phyloP scores from a whole-genome alignment of 2,888 invertebrate genomes.

The Leptura quadrifasciata region DNA sequence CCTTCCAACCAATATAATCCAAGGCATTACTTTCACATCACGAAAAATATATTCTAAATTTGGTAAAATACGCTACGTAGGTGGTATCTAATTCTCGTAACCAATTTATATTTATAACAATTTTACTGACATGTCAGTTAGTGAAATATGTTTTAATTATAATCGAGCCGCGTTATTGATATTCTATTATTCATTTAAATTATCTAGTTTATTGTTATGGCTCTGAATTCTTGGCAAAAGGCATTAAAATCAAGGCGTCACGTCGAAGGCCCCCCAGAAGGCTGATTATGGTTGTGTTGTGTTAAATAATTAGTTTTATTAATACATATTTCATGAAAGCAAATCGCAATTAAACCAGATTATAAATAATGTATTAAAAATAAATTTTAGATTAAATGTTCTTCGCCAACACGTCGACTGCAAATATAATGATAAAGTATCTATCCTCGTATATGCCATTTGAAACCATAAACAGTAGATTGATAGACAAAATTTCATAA shows the following conservation, averaged over 20 bases:
- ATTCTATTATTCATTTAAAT: slow-evolving; percentile 18
- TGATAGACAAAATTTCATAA: no score
- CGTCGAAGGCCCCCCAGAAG: neutral
- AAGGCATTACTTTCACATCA: no score
- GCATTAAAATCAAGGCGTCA: neutral
- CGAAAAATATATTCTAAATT: no score
- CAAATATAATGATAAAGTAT: no score
- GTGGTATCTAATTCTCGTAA: no score
- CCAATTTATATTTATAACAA: neutral
- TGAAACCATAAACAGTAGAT: no score
- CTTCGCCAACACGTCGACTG: no score
- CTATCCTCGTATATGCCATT: no score
- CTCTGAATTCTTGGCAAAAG: slow-evolving; percentile 14
- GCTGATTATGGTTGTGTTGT: neutral
- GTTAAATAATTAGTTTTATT: neutral
- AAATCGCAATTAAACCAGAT: neutral
- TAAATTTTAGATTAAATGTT: neutral
- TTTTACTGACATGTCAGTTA: neutral
- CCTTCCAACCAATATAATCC: no score
- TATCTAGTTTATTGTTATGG: slow-evolving; percentile 22
- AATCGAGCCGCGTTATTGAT: neutral
- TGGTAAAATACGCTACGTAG: no score
- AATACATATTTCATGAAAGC: neutral
- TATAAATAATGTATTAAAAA: no score
- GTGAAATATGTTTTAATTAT: neutral